Conservation (phyloP, 2,888 invertebrate species). For the Axea sp. region DNA sequence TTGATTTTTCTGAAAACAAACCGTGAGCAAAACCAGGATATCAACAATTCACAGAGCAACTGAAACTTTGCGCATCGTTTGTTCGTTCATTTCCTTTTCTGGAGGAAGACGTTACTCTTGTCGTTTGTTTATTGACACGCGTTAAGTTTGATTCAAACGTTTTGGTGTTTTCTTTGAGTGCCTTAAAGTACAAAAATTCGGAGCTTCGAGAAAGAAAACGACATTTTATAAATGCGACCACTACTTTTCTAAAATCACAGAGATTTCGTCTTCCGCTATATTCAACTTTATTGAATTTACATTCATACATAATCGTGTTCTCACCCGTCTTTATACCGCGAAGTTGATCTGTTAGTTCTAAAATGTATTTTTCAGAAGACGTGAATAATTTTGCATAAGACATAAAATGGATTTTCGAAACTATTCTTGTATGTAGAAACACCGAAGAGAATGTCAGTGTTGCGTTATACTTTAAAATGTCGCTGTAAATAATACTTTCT, state of each 20-base stretch:
- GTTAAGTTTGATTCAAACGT: slow-evolving; percentile 50
- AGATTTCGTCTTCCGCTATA: slow-evolving; percentile 24
- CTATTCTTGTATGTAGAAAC: no score
- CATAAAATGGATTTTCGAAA: no score
- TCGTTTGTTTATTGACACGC: slow-evolving; percentile 9
- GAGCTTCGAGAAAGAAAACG: slow-evolving; percentile 22
- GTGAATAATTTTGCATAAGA: no score
- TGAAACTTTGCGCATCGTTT: slow-evolving; percentile 1
- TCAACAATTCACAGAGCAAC: background rate
- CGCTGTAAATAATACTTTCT: no score
- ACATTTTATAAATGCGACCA: slow-evolving; percentile 26
- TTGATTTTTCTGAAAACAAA: slow-evolving; percentile 7
- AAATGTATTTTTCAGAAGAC: slow-evolving; percentile 8
- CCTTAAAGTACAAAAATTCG: slow-evolving; percentile 22
- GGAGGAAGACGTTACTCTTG: slow-evolving; percentile 4
- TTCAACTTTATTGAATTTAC: slow-evolving; percentile 12
- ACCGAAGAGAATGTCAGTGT: no score
- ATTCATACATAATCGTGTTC: background rate
- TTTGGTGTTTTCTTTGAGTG: slow-evolving; percentile 50
- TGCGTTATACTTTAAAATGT: no score
- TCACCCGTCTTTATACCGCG: no score
- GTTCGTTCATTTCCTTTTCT: no score
- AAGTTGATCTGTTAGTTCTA: slow-evolving; percentile 17
- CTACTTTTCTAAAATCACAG: slow-evolving; percentile 44
- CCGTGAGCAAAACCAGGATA: background rate